Evolutionary conservation across 2,113 vertebrate species (phyloP).

Genomic region (Anoplopoma fimbria): DNA sequence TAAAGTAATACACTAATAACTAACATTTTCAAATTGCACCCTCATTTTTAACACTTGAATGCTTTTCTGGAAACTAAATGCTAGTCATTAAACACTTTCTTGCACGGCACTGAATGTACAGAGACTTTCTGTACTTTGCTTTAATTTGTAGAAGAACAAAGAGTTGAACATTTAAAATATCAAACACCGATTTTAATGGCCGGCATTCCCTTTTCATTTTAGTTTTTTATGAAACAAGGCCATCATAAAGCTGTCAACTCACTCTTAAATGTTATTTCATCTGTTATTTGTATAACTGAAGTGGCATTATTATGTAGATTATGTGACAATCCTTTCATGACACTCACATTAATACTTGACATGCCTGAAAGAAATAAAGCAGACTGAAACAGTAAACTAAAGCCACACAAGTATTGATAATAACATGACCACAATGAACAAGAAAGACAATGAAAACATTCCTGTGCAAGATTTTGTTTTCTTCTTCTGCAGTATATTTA

Average conservation of each 20-base stretch:
- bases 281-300: conserved; percentile 39
- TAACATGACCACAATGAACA: conserved; percentile 39
- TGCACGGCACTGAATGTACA: conserved; percentile 62
- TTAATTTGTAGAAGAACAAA: conserved; percentile 9
- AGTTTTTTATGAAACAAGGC: conserved; percentile 39
- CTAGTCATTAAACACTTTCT: conserved; percentile 30
- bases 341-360: conserved; percentile 2
- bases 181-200: neutral
- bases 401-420: conserved; percentile 15
- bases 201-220: conserved; percentile 17
- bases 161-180: conserved; percentile 19
- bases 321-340: conserved; percentile 69
- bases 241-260: conserved; percentile 20
- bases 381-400: conserved; percentile 29
- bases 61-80: conserved; percentile 13
- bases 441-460: conserved; percentile 60
- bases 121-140: conserved; percentile 12
- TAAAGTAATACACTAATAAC: conserved; percentile 7
- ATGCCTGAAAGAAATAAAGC: conserved; percentile 15
- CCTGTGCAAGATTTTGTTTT: conserved; percentile 44
- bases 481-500: conserved; percentile 55
- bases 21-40: conserved; percentile 11
- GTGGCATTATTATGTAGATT: conserved; percentile 49
- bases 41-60: conserved; percentile 24
- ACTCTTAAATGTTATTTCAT: conserved; percentile 20